Evolutionary conservation across 2,797 vertebrate species (phyloP).

Genomic region (Myoxocephalus aenaeus): DNA sequence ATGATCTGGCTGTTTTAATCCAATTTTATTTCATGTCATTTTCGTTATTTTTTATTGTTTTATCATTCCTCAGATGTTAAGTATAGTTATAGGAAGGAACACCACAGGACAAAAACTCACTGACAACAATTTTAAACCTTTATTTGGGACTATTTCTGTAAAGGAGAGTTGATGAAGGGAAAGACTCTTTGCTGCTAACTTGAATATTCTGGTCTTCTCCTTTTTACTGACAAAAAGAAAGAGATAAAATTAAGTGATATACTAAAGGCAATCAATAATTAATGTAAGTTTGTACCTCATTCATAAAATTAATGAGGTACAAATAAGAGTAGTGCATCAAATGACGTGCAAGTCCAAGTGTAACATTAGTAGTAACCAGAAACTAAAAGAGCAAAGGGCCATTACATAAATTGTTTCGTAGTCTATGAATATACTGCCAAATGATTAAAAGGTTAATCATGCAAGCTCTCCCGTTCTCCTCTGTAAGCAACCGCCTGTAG

Average conservation of each 20-base stretch:
- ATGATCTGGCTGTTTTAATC: not conserved
- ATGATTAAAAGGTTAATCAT: constrained; percentile 44
- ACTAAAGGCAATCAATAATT: not conserved
- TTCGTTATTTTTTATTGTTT: not conserved
- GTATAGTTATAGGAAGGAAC: not conserved
- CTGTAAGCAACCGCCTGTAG: constrained; percentile 40
- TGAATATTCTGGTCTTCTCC: not conserved
- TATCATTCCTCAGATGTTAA: constrained; percentile 2
- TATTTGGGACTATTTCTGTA: not conserved
- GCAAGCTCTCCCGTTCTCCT: constrained; percentile 28
- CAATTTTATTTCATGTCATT: not conserved
- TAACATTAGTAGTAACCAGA: not conserved
- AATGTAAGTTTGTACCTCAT: constrained; percentile 12
- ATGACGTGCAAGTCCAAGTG: constrained; percentile 13
- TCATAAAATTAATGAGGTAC: not conserved
- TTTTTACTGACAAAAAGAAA: not conserved
- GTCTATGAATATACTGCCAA: constrained; percentile 9
- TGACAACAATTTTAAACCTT: not conserved
- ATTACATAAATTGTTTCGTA: constrained; percentile 27
- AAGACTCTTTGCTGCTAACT: not conserved
- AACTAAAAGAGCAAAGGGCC: not conserved
- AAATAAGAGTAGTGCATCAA: not conserved
- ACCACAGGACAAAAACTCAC: not conserved
- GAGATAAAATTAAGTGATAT: constrained; percentile 1
- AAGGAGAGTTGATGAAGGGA: not conserved